Conservation (phyloP, 1,140 invertebrate species). For the Diabrotica virgifera region DNA sequence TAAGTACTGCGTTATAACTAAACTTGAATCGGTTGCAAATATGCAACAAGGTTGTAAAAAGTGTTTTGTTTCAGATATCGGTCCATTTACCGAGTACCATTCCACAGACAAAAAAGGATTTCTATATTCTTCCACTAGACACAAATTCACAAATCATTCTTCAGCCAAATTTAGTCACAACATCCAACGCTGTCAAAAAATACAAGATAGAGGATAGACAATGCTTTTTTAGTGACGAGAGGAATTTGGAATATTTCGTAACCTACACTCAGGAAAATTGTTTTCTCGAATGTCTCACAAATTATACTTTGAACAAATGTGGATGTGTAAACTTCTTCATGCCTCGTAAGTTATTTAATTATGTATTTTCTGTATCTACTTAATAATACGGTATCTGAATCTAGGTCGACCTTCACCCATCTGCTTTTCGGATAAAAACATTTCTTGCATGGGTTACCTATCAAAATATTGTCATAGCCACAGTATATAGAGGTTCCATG, state of each 20-base stretch:
- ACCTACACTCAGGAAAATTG: conserved; percentile 47
- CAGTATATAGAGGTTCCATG: no score
- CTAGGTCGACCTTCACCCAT: no score
- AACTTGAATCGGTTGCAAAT: no score
- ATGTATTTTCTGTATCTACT: no score
- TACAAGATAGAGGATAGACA: conserved; percentile 53
- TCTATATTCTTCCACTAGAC: conserved; percentile 52
- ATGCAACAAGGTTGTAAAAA: no score
- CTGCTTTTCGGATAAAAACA: no score
- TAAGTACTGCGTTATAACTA: no score
- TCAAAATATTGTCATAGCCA: no score
- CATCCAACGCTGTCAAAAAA: conserved; percentile 46
- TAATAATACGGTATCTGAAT: no score
- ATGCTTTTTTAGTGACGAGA: conserved; percentile 61
- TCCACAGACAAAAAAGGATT: conserved; percentile 52
- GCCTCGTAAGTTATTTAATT: conserved; percentile 38
- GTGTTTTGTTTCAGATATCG: conserved; percentile 50
- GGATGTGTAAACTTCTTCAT: conserved; percentile 43
- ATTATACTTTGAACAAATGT: conserved; percentile 42
- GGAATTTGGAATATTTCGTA: conserved; percentile 50
- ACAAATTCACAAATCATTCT: conserved; percentile 52
- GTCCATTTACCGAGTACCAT: conserved; percentile 55
- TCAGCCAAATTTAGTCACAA: conserved; percentile 54
- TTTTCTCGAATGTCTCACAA: conserved; percentile 45
- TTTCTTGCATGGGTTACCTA: no score